Evolutionary conservation across 35 echinoderm and acorn worm genomes (phyloP), one percentile per base, ranked within the genome.

Genomic region (Eucidaris tribuloides): DNA sequence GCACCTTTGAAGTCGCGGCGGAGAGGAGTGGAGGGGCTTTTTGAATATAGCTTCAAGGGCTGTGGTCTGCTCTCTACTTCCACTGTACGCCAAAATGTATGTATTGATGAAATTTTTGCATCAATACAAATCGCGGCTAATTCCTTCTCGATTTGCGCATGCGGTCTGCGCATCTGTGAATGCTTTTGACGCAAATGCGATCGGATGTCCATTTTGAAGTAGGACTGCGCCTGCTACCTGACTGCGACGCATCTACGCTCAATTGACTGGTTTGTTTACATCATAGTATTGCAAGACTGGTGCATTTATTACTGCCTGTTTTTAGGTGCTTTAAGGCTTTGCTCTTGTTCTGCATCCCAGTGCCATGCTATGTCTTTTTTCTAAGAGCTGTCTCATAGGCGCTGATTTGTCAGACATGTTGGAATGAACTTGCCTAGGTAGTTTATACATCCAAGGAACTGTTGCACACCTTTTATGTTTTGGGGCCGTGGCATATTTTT

Each of bases 1-100:
- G n/a, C n/a, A n/a, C n/a, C n/a, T n/a, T 28, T 91, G 93, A 11
- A 96, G 63, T 86, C 92, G 83, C 92, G 90, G 86, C 9, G 93
- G 93, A 6, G 88, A 88, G 14, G 77, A 20, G 2, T 83, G 58
- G 17, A 96, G 35, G 38, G 84, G 33, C 48, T 86, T 86, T 29
- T 79, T 86, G 41, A 85, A 20, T 22, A 76, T 85, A 13, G 23
- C 57, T 29, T 78, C 65, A 5, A 85, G 62, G 18, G 82, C 76
- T 72, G 65, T 85, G 66, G 64, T 85, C 82, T 13, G 64, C 3
- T 60, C 22, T 54, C 32, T 18, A 85, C 66, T 2, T 17, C 55
- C 2, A 42, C 39, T 7, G 48, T 3, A 22, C 49, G 56, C 3
- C 80, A 39, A 64, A 64, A 83, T 40, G 80, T 18, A 41, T 83